Evolutionary conservation across 30 jellyfish, hydroid and myxozoan genomes (phyloP), one percentile per base, ranked within the genome.

Genomic region (Turritopsis rubra): DNA sequence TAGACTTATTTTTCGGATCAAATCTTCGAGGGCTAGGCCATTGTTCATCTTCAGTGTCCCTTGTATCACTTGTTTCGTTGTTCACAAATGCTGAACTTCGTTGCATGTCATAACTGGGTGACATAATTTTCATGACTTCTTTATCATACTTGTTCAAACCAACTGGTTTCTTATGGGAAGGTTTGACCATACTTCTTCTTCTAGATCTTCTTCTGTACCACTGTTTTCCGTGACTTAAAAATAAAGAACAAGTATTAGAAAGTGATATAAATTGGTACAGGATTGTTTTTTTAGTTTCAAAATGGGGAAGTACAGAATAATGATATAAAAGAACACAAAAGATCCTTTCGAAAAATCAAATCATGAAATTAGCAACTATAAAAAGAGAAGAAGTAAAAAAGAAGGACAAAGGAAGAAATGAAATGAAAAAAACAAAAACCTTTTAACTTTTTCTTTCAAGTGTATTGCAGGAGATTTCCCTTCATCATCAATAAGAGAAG

Each of bases 391-490:
- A n/a, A n/a, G n/a, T n/a, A n/a, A n/a, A n/a, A n/a, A n/a, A n/a
- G n/a, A n/a, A n/a, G n/a, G n/a, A n/a, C 13, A 41, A 41, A 5
- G 9, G 9, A 41, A 41, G 60, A 41, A 41, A 41, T 16, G 16
- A 17, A 68, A 7, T 68, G 77, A 68, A 22, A n/a, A 68, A 68
- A 22, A 27, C 77, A 68, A n/a, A 16, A 7, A n/a, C 77, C 77
- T 68, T 8, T 68, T 41, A 3, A 41, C 60, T 41, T 41, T 41
- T 41, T 41, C 31, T 68, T 68, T 68, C 30, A n/a, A n/a, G 28
- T 23, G 77, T 7, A 68, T 68, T 23, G 21, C 77, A 68, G 77
- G 77, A n/a, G 30, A 7, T 19, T 68, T 68, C 28, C 77, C 77
- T n/a, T n/a, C 31, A 9, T 68, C 77, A 19, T 68, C 77, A n/a